Percentiles rank a stretch among this genome's conserved stretches.
These are phyloP conservation scores for Dugesia japonica DNA, from an alignment of 2,888 invertebrate genomes.

Conservation along the genomic window DNA sequence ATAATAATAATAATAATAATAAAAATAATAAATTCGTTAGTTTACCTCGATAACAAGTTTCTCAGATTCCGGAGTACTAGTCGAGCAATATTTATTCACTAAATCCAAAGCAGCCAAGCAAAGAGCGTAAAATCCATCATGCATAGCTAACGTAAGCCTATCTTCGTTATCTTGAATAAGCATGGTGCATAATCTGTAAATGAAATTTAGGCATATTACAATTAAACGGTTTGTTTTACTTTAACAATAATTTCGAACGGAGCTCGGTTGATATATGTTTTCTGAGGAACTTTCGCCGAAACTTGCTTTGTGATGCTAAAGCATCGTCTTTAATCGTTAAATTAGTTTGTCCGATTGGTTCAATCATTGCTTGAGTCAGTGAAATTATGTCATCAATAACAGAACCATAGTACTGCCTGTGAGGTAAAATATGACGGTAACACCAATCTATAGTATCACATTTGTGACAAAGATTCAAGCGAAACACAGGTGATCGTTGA, in stretches of 20 bases:
- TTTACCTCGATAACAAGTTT: background rate
- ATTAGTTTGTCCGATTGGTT: background rate
- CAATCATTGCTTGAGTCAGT: background rate
- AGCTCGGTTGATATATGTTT: background rate
- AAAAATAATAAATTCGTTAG: too few species aligned
- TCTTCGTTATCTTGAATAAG: conserved; percentile 10
- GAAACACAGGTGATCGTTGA: conserved; percentile 68
- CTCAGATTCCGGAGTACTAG: background rate
- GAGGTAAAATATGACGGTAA: background rate
- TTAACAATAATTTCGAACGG: background rate
- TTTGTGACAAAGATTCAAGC: conserved; percentile 65
- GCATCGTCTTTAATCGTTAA: background rate
- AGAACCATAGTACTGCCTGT: background rate
- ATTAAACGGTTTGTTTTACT: background rate
- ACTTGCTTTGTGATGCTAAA: background rate
- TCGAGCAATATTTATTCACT: background rate
- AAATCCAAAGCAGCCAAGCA: background rate
- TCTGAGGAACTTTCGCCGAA: background rate
- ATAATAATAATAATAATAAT: background rate
- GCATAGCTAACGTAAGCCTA: background rate
- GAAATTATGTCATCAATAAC: background rate
- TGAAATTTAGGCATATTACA: background rate
- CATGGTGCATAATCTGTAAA: background rate
- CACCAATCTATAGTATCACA: conserved; percentile 4
- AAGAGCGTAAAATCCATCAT: background rate